Evolutionary conservation across 2,113 vertebrate species (phyloP), one percentile per base, ranked within the genome.

Genomic region (Numenius arquata): DNA sequence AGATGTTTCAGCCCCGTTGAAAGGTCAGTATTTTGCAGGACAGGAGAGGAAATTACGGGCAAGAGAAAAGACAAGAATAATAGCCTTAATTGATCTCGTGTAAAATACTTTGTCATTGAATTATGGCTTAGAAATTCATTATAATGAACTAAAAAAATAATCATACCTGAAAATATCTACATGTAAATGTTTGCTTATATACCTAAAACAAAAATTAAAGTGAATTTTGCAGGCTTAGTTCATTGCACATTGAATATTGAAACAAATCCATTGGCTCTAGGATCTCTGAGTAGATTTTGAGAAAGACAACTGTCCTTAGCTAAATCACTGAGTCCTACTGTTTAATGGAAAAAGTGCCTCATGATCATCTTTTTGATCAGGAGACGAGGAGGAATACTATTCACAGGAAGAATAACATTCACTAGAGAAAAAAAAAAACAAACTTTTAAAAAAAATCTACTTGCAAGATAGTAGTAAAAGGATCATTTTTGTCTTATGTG

Each of bases 391-490:
- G 17, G 20, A 23, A 7, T 79, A 45, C 16, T 12, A 32, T 73
- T 91, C 38, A 53, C 6, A 40, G 32, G 25, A 85, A 66, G 16
- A 80, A n/a, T 29, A 70, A 22, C 18, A 66, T 61, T 77, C 5
- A 53, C 45, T 72, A 65, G 34, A 85, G 4, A 32, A 88, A 68
- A 4, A 43, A 45, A 88, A 68, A 4, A 48, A 45, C 50, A 41
- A 3, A 0, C 0, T 17, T 32, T n/a, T 9, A 6, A 45, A 68
- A 73, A 77, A 20, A 34, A 25, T 40, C 20, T 48, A 0, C 15
- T 84, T 68, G 30, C 9, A 79, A 23, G 17, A 22, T 4, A 84
- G 45, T 48, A 65, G 30, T 66, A 70, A 53, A 92, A 82, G 6
- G 12, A 30, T 41, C 4, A 18, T n/a, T 70, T 55, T 72, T 74